A percentile compares a stretch with the other conserved stretches of the same genome.
phyloP scores from a whole-genome alignment of 2,888 invertebrate species.

The Polia nebulosa region DNA sequence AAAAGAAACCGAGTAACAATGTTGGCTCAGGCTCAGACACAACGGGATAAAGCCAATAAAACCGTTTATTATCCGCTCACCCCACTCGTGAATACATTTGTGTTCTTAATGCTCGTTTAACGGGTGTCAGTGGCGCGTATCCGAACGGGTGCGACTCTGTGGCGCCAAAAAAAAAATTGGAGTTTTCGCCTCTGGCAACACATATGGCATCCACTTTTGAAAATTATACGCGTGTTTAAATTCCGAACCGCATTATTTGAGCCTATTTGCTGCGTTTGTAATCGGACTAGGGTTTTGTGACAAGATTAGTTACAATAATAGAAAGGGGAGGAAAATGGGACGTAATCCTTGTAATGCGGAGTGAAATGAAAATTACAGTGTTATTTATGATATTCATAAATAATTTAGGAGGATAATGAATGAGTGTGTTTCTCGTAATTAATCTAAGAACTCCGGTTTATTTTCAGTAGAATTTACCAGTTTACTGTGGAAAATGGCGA shows the following conservation, averaged over 20 bases:
- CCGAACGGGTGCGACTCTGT: conserved; percentile 78
- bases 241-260: conserved; percentile 82
- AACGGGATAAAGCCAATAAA: conserved; percentile 83
- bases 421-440: conserved; percentile 46
- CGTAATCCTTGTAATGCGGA: conserved; percentile 80
- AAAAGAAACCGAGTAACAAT: conserved; percentile 74
- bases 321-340: conserved; percentile 77
- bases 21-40: conserved; percentile 75
- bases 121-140: conserved; percentile 68
- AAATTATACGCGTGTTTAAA: conserved; percentile 88
- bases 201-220: conserved; percentile 85
- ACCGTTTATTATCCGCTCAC: conserved; percentile 84
- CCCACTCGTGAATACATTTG: conserved; percentile 82
- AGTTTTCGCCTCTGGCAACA: conserved; percentile 79
- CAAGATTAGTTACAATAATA: conserved; percentile 87
- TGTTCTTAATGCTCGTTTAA: conserved; percentile 80
- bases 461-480: conserved; percentile 7
- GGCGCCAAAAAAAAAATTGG: conserved; percentile 79
- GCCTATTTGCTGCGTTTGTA: conserved; percentile 81
- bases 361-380: conserved; percentile 81
- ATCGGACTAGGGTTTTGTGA: conserved; percentile 87
- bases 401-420: conserved; percentile 51
- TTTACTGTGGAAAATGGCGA: neutral
- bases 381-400: conserved; percentile 62
- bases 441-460: conserved; percentile 27